Percentiles rank a stretch among this genome's conserved stretches.
These are phyloP conservation scores for Drosophila imparisetae DNA, from an alignment of 2,888 invertebrate species.

Conservation along the genomic window DNA sequence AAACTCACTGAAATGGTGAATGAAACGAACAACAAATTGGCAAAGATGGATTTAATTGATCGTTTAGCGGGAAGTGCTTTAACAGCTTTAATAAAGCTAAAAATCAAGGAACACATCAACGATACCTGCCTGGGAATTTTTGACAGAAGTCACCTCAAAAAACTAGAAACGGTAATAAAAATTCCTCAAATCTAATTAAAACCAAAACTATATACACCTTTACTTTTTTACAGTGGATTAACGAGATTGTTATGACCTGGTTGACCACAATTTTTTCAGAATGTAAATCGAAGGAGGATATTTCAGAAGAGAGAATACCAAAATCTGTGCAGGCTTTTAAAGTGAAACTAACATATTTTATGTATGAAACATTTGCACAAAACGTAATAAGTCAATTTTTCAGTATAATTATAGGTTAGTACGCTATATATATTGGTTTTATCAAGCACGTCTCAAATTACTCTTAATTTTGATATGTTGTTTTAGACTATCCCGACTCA, in stretches of 20 bases:
- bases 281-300: constrained; percentile 86
- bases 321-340: constrained; percentile 87
- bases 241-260: constrained; percentile 94
- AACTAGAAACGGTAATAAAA: constrained; percentile 89
- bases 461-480: not conserved
- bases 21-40: constrained; percentile 91
- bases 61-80: constrained; percentile 93
- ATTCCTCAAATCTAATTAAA: not conserved
- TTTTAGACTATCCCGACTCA: constrained; percentile 95
- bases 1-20: constrained; percentile 88
- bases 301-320: constrained; percentile 85
- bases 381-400: constrained; percentile 96
- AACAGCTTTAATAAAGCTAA: constrained; percentile 92
- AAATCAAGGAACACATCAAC: constrained; percentile 93
- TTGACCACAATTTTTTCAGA: constrained; percentile 92
- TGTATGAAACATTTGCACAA: constrained; percentile 95
- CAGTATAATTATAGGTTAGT: constrained; percentile 94
- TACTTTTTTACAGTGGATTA: constrained; percentile 89
- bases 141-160: constrained; percentile 91
- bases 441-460: not conserved
- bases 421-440: not conserved
- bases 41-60: constrained; percentile 91
- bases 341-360: constrained; percentile 91
- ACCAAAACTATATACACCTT: not conserved
- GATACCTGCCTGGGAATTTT: constrained; percentile 94